These are phyloP conservation scores for Orchesella flavescens DNA, from an alignment of 2,888 invertebrate species.

Conservation along the genomic window DNA sequence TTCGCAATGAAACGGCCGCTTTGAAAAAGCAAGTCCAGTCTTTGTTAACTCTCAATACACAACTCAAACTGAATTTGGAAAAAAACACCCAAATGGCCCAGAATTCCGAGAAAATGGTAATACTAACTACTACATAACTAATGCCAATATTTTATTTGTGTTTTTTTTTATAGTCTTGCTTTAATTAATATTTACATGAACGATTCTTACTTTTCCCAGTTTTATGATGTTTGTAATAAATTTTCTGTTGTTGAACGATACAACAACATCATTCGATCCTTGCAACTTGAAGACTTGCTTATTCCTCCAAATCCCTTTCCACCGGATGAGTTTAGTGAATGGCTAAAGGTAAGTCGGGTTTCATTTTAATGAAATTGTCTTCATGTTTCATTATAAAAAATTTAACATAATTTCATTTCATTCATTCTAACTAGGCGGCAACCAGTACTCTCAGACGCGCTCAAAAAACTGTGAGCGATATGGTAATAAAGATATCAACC, in stretches of 20 bases:
- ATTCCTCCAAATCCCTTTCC: slow-evolving; percentile 31
- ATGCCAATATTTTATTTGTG: not conserved
- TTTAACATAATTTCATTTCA: slow-evolving; percentile 1
- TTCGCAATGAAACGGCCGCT: not conserved
- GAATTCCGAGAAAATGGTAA: slow-evolving; percentile 8
- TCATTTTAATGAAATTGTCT: too few species aligned
- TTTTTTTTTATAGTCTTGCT: too few species aligned
- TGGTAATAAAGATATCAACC: not conserved
- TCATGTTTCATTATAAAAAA: too few species aligned
- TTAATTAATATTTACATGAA: too few species aligned
- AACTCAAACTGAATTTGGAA: slow-evolving; percentile 1
- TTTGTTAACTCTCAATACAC: slow-evolving; percentile 5
- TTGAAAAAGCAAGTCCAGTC: slow-evolving; percentile 14
- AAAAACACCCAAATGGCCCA: not conserved
- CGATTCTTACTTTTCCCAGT: slow-evolving; percentile 6
- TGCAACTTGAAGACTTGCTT: slow-evolving; percentile 14
- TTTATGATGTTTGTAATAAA: slow-evolving; percentile 4
- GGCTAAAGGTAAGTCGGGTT: slow-evolving; percentile 44
- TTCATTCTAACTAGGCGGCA: not conserved
- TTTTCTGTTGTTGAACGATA: slow-evolving; percentile 39
- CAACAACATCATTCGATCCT: slow-evolving; percentile 25
- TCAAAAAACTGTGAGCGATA: slow-evolving; percentile 12
- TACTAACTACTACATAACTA: not conserved
- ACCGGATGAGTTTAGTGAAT: slow-evolving; percentile 22
- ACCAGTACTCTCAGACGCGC: slow-evolving; percentile 6